Conservation (phyloP, 2,888 invertebrate species). For the Parnassius orleans region DNA sequence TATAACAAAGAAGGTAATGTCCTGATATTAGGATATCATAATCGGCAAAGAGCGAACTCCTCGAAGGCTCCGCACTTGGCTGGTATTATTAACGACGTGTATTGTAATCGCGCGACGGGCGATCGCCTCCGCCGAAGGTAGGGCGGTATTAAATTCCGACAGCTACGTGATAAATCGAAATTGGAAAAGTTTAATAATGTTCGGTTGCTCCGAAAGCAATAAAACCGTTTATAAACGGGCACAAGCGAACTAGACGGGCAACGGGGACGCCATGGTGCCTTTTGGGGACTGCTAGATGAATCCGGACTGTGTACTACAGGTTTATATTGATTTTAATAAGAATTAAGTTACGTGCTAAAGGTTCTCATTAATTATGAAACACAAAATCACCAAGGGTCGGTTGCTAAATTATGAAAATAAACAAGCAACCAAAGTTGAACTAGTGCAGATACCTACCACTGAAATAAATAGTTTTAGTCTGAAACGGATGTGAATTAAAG, state of each 20-base stretch:
- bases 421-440: too few relatives aligned
- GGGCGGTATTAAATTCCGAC: conserved; percentile 82
- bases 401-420: too few relatives aligned
- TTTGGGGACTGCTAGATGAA: conserved; percentile 77
- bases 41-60: conserved; percentile 49
- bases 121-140: conserved; percentile 80
- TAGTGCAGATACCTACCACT: too few relatives aligned
- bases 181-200: conserved; percentile 82
- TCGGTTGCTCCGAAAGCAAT: conserved; percentile 82
- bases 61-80: conserved; percentile 52
- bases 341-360: too few relatives aligned
- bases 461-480: too few relatives aligned
- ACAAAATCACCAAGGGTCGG: too few relatives aligned
- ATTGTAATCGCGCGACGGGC: conserved; percentile 81
- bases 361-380: too few relatives aligned
- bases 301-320: conserved; percentile 55
- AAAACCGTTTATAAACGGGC: conserved; percentile 82
- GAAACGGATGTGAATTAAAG: too few relatives aligned
- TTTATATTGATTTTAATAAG: conserved; percentile 73
- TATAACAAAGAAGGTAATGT: conserved; percentile 16
- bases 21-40: conserved; percentile 37
- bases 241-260: conserved; percentile 78
- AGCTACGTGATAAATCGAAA: conserved; percentile 82
- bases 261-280: conserved; percentile 76
- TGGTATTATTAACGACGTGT: conserved; percentile 80